These are phyloP conservation scores for Graphium colonna DNA, from an alignment of 2,888 invertebrate species.

Conservation along the genomic window DNA sequence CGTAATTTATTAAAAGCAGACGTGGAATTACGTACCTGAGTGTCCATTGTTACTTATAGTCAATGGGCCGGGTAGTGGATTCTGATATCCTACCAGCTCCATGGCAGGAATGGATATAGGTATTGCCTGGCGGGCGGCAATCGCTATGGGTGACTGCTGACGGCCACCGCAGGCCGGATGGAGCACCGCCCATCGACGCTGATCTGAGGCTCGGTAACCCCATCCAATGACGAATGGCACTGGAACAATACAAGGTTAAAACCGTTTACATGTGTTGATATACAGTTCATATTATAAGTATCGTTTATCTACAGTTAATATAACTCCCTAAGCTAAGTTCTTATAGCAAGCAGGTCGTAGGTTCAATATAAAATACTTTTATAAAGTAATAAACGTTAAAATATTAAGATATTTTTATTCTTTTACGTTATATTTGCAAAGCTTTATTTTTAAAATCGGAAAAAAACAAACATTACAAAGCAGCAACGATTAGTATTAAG, in stretches of 20 bases:
- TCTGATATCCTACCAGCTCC: conserved; percentile 86
- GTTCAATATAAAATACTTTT: too few relatives aligned
- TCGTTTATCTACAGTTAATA: too few relatives aligned
- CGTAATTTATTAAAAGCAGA: neutral
- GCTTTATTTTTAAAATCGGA: too few relatives aligned
- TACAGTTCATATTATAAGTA: too few relatives aligned
- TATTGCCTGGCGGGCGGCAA: conserved; percentile 81
- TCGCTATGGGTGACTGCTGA: conserved; percentile 84
- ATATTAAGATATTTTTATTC: too few relatives aligned
- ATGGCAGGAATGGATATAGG: conserved; percentile 85
- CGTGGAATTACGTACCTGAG: conserved; percentile 83
- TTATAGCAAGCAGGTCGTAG: too few relatives aligned
- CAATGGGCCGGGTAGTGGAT: conserved; percentile 82
- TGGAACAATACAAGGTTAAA: conserved; percentile 27
- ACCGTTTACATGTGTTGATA: too few relatives aligned
- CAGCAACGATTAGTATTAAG: too few relatives aligned
- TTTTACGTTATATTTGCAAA: too few relatives aligned
- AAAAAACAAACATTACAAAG: too few relatives aligned
- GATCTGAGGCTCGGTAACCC: conserved; percentile 82
- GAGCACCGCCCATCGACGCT: conserved; percentile 82
- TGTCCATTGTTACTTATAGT: conserved; percentile 85
- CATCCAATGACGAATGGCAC: conserved; percentile 63
- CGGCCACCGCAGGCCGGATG: conserved; percentile 83
- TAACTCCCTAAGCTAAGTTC: too few relatives aligned
- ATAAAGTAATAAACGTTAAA: too few relatives aligned